Base-by-base conservation (phyloP, 2,888 invertebrate species). In the Nemoura dubitans region DNA sequence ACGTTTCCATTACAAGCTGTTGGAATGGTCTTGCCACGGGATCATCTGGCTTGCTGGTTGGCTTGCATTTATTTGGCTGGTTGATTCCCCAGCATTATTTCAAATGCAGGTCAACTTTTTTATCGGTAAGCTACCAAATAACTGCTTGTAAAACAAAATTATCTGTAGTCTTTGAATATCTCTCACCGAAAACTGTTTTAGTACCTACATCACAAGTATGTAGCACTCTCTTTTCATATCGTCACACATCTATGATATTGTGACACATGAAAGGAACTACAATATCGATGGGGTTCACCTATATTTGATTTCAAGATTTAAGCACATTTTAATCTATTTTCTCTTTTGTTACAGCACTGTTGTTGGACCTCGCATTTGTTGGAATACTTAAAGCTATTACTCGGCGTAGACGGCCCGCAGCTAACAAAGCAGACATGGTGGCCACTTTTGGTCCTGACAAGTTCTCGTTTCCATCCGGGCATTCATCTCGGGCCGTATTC, bases 391-490 rank as follows among this genome's bases (percentile, higher is more conserved):
- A 98, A 92, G 96, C 98, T 0, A 91, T 94, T 86, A 94, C 95
- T 6, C 93, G 98, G 88, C 93, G 98, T 90, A 93, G 95, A 89
- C 93, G 98, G 42, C 98, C 98, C 0, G 90, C 92, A 0, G 93
- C 93, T 28, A 94, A 95, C 90, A 92, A 92, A 87, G 94, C 94
- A 89, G 96, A 97, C 90, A 93, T 95, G 89, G 91, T 95, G 87
- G 93, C 94, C 59, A 92, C 92, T 0, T 89, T 97, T 27, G 96
- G 97, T 0, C 96, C 98, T 0, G 98, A 98, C 91, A 96, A 97
- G 90, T 99, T 95, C 91, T 95, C 96, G 83, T 99, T 99, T 91
- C 99, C 99, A 16, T 99, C 98, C 0, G 98, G 98, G 0, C 99
- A 99, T 91, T 95, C 97, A 0, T 97, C 98, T 30, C 92, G 99